Percentiles rank a stretch among this genome's conserved stretches.
Evolutionary conservation across 2,797 vertebrate genomes (phyloP).

Genomic region (Cynopterus sphinx): DNA sequence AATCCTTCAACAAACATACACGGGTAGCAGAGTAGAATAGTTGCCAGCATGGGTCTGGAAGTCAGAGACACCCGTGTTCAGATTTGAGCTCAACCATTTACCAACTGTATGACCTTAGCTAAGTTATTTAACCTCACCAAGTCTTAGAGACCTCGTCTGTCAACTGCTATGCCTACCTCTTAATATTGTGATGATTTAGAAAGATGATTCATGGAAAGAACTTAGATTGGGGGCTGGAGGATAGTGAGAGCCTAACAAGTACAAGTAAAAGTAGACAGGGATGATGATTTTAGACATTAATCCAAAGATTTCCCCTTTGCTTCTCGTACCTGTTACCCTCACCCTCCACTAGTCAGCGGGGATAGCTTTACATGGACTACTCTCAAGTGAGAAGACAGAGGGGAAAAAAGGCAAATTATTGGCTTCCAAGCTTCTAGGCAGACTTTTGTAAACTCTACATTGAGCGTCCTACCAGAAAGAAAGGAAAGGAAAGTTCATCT

Average conservation of each 20-base stretch:
- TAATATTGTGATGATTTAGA: not conserved
- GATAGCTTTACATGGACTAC: not conserved
- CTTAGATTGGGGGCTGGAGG: not conserved
- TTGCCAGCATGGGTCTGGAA: not conserved
- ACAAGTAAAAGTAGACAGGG: not conserved
- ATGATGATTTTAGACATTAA: not conserved
- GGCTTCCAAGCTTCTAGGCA: not conserved
- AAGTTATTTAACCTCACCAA: not conserved
- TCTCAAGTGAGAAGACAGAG: not conserved
- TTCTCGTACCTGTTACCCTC: not conserved
- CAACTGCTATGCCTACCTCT: not conserved
- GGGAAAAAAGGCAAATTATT: not conserved
- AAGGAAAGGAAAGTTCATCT: not conserved
- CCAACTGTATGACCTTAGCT: not conserved
- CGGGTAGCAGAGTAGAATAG: not conserved
- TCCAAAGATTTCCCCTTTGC: not conserved
- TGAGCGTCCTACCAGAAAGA: not conserved
- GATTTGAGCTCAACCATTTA: not conserved
- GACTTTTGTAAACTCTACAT: not conserved
- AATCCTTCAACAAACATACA: not conserved
- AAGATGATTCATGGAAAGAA: not conserved
- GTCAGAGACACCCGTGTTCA: not conserved
- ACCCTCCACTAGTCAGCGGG: not conserved
- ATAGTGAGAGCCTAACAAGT: not conserved
- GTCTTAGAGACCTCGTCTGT: not conserved